These are phyloP conservation scores for Chelon auratus DNA, from an alignment of 2,797 vertebrate species.

Conservation along the genomic window DNA sequence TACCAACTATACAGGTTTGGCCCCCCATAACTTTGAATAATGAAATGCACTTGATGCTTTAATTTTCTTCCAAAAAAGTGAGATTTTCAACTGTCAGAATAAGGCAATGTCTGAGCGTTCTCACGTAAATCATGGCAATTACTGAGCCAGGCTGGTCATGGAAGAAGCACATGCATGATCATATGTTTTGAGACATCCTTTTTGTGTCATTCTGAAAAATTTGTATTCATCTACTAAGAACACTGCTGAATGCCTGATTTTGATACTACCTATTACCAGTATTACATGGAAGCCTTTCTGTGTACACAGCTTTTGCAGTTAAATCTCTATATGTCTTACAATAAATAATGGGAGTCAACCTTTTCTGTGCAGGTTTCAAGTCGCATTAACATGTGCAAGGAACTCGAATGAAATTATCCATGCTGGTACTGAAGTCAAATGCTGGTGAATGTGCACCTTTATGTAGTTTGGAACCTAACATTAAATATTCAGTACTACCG, in stretches of 20 bases:
- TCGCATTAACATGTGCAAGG: neutral
- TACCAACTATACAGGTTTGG: neutral
- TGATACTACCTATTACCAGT: neutral
- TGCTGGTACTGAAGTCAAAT: neutral
- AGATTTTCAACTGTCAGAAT: neutral
- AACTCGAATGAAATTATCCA: neutral
- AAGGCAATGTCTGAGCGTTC: neutral
- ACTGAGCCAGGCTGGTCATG: neutral
- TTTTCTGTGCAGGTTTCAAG: neutral
- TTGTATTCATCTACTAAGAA: too few species aligned
- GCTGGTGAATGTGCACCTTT: neutral
- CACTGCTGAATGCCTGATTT: neutral
- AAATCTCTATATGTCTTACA: neutral
- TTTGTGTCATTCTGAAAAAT: neutral
- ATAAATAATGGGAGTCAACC: neutral
- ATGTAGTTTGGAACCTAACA: neutral
- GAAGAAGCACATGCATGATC: neutral
- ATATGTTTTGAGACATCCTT: neutral
- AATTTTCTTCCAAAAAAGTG: conserved; percentile 26
- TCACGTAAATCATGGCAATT: neutral
- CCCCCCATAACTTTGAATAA: conserved; percentile 27
- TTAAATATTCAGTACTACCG: neutral
- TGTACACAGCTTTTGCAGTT: neutral
- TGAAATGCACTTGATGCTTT: conserved; percentile 27
- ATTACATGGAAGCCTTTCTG: neutral